Evolutionary conservation across 2,797 vertebrate species (phyloP), one percentile per base, ranked within the genome.

Genomic region (Pangasius djambal): DNA sequence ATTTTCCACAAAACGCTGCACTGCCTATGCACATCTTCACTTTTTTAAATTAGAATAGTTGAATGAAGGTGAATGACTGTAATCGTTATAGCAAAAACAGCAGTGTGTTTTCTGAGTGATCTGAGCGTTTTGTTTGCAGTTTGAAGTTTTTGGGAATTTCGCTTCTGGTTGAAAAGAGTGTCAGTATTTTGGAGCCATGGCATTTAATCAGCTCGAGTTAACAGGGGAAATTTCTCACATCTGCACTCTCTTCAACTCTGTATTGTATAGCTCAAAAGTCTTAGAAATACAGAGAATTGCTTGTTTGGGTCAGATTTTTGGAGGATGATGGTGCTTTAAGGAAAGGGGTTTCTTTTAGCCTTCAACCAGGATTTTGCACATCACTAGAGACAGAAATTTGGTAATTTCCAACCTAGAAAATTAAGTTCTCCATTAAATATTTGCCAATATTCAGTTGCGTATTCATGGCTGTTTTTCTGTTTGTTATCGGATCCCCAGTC

Each of bases 401-500:
- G 88, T 89, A 85, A 88, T 55, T 52, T 85, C 44, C n/a, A 31
- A 37, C 82, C 16, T 70, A 52, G 57, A 70, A 18, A n/a, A 15
- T n/a, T 37, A 20, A 81, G 3, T 8, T 84, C 63, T 34, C 10
- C 5, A 2, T 85, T 37, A 37, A 25, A 70, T 55, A 34, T 70
- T 50, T 84, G 10, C 48, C 37, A 70, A 85, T 55, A 85, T 85
- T 85, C 12, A 52, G 7, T 69, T 9, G 0, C 5, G 5, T 83
- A 28, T 83, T 83, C 20, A 44, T 40, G 34, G 22, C 44, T 85
- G 82, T 85, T 82, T 91, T 63, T 65, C 52, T 61, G 59, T 65
- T 65, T 83, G 15, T 48, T 65, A 44, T 6, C 1, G 59, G 59
- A 65, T 65, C 86, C 88, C 86, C 94, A 99, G 98, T 97, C 89